Evolutionary conservation across 2,888 invertebrate genomes (phyloP).

Genomic region (Saturnia japonica): DNA sequence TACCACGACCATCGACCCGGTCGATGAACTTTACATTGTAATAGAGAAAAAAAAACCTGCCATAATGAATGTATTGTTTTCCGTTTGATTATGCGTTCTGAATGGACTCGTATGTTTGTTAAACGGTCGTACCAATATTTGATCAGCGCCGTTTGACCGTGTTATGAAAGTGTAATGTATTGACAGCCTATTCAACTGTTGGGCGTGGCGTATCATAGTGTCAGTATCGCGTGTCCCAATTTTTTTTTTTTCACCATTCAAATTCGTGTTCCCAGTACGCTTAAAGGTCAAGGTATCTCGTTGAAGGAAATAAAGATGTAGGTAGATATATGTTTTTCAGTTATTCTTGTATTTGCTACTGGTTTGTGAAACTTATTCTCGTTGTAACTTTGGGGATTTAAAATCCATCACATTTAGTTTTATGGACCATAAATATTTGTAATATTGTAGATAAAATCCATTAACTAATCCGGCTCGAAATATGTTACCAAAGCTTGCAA

Average conservation of each 20-base stretch:
- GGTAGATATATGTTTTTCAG: background rate
- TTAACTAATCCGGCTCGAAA: background rate
- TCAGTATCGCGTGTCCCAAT: background rate
- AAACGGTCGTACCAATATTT: conserved; percentile 29
- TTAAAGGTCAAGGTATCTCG: background rate
- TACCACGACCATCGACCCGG: conserved; percentile 32
- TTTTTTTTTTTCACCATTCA: background rate
- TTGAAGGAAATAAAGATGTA: background rate
- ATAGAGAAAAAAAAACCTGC: conserved; percentile 32
- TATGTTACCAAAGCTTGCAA: background rate
- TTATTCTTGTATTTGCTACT: background rate
- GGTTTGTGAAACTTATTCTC: background rate
- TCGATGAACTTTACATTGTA: conserved; percentile 30
- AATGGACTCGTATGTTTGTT: conserved; percentile 28
- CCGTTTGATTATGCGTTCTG: conserved; percentile 34
- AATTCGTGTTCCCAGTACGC: background rate
- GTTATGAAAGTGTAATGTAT: conserved; percentile 13
- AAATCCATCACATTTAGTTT: background rate
- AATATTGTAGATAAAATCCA: background rate
- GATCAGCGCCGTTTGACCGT: conserved; percentile 33
- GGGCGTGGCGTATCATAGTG: background rate
- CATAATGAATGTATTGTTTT: conserved; percentile 36
- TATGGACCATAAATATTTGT: background rate
- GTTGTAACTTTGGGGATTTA: too few relatives aligned
- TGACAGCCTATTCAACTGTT: conserved; percentile 7